These are phyloP conservation scores for Thereva unica DNA, from an alignment of 2,888 invertebrate genomes.

Conservation along the genomic window DNA sequence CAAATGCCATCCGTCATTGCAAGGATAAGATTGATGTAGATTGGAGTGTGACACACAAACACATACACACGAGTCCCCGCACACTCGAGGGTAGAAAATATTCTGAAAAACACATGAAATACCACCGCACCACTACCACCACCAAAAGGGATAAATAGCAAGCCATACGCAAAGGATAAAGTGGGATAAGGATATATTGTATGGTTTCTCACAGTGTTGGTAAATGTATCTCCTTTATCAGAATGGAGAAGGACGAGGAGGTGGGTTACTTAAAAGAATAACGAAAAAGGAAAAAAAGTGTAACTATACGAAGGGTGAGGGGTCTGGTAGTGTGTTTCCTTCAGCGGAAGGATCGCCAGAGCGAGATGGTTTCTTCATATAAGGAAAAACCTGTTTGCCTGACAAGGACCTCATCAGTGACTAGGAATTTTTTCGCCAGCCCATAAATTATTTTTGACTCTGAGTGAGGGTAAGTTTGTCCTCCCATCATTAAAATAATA, in stretches of 20 bases:
- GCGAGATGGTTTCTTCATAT: constrained; percentile 2
- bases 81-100: constrained; percentile 13
- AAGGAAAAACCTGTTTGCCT: background rate
- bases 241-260: constrained; percentile 5
- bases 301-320: constrained; percentile 16
- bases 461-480: background rate
- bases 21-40: constrained; percentile 60
- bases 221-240: constrained; percentile 18
- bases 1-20: constrained; percentile 60
- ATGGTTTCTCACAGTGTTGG: constrained; percentile 26
- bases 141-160: constrained; percentile 39
- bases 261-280: constrained; percentile 28
- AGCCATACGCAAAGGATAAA: constrained; percentile 40
- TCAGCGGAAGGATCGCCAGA: constrained; percentile 8
- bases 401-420: constrained; percentile 9
- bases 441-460: constrained; percentile 26
- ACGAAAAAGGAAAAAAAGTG: constrained; percentile 22
- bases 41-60: constrained; percentile 59
- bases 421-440: constrained; percentile 13
- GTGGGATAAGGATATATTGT: constrained; percentile 40
- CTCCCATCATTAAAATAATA: constrained; percentile 33
- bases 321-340: constrained; percentile 4
- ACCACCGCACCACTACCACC: background rate
- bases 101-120: background rate
- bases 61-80: constrained; percentile 39